phyloP scores from a whole-genome alignment of 1,140 invertebrate species.

The Dreissena polymorpha region DNA sequence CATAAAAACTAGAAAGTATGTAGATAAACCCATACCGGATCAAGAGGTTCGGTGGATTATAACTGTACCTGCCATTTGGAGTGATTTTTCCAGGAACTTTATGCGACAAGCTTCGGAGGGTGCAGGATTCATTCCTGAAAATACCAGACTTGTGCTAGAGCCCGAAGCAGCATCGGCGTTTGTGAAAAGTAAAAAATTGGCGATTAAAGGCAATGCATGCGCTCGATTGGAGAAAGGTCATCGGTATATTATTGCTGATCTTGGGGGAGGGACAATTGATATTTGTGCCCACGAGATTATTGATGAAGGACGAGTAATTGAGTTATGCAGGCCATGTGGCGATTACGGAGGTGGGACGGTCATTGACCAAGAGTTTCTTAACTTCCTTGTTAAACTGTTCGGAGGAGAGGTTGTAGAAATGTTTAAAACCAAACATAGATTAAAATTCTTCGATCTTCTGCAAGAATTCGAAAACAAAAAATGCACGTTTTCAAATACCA shows the following conservation, averaged over 20 bases:
- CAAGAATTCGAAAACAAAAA: constrained; percentile 15
- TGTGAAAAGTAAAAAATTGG: constrained; percentile 13
- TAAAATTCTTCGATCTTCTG: not conserved
- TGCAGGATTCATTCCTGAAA: constrained; percentile 47
- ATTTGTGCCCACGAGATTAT: constrained; percentile 13
- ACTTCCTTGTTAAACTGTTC: not conserved
- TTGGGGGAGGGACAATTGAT: too few relatives aligned
- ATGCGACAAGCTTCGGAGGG: constrained; percentile 38
- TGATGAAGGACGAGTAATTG: not conserved
- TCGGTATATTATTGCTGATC: too few relatives aligned
- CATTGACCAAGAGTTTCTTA: constrained; percentile 7
- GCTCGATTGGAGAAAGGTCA: too few relatives aligned
- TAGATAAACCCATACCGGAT: not conserved
- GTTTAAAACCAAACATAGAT: constrained; percentile 1
- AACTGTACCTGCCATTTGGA: constrained; percentile 52
- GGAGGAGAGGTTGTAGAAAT: not conserved
- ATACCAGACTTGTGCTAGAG: constrained; percentile 51
- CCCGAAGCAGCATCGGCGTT: constrained; percentile 57
- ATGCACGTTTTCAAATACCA: not conserved
- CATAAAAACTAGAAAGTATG: not conserved
- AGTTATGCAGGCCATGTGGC: not conserved
- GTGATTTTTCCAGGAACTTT: constrained; percentile 43
- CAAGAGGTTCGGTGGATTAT: constrained; percentile 41
- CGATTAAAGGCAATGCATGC: too few relatives aligned
- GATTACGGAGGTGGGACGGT: not conserved